Evolutionary conservation across 1,140 invertebrate species (phyloP).

Genomic region (Drosophila suzukii): DNA sequence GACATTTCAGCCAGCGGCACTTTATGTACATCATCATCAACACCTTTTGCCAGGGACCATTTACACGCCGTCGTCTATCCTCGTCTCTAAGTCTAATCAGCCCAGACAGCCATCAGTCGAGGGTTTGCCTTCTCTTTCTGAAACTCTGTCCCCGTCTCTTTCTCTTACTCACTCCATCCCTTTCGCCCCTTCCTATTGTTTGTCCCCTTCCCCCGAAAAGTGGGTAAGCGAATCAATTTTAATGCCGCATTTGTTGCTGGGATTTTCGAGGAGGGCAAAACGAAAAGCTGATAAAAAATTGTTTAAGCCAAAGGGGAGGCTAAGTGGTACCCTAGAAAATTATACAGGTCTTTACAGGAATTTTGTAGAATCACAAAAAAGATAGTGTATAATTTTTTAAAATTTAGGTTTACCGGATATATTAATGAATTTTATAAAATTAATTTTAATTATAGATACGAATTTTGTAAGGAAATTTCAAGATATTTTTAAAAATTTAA

Average conservation of each 20-base stretch:
- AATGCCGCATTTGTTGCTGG: constrained; percentile 74
- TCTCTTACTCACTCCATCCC: neutral
- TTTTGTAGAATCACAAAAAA: too few species aligned
- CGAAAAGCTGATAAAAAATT: constrained; percentile 26
- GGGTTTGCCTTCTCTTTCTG: constrained; percentile 10
- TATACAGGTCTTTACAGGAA: neutral
- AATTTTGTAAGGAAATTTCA: too few species aligned
- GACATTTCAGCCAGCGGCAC: constrained; percentile 73
- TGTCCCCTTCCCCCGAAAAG: constrained; percentile 5
- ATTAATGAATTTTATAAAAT: too few species aligned
- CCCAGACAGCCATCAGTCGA: constrained; percentile 65
- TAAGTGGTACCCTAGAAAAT: neutral
- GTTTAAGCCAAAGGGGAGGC: neutral
- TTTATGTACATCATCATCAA: constrained; percentile 80
- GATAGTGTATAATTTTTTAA: too few species aligned
- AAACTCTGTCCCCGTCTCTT: constrained; percentile 4
- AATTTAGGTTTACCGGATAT: too few species aligned
- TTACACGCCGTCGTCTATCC: constrained; percentile 81
- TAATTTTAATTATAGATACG: too few species aligned
- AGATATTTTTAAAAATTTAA: too few species aligned
- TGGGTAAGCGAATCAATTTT: constrained; percentile 76
- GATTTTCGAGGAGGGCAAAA: constrained; percentile 48
- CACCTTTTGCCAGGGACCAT: constrained; percentile 78
- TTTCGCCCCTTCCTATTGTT: constrained; percentile 11
- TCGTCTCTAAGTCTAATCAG: constrained; percentile 80